Evolutionary conservation across 2,797 vertebrate species (phyloP), one percentile per base, ranked within the genome.

Genomic region (Helicolenus hilgendorfi): DNA sequence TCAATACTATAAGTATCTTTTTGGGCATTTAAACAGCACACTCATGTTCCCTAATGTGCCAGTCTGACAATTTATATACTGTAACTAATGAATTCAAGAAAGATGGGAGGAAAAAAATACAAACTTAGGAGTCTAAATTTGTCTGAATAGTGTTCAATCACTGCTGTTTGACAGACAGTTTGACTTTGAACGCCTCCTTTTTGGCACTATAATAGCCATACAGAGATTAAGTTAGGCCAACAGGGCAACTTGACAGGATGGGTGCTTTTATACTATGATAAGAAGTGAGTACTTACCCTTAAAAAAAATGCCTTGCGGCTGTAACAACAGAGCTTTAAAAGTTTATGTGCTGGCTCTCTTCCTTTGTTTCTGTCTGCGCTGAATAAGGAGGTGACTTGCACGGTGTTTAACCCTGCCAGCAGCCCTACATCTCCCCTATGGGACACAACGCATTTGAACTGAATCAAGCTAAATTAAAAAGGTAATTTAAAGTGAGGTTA

Each of bases 391-490:
- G 49, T 33, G 68, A 67, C 62, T 63, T 60, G 22, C 7, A 26
- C 29, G 3, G 36, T 64, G 64, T 82, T 86, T 74, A 62, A 63
- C 31, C 6, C 53, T 36, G 2, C 18, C 5, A 20, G 24, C 13
- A 35, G 26, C 49, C 49, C 20, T 24, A 22, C 2, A 49, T 53
- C 45, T 29, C 55, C 59, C 27, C 72, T 2, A 3, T 13, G 64
- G 58, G n/a, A 72, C 10, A 1, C 3, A 41, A 59, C 22, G 20
- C 55, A 78, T 68, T 87, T 84, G 3, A 73, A 77, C 22, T 58
- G 20, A 83, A 65, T 81, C 4, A 62, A 79, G 62, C 10, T 63
- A 77, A 64, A 84, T 74, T 29, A 74, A 83, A 86, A 79, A 27
- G 36, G 15, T 73, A 24, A 79, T 85, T 85, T 75, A 74, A 87